Percentiles rank a stretch among this genome's conserved stretches.
Conservation (phyloP, 1,140 invertebrate species). For the Mercenaria mercenaria region DNA sequence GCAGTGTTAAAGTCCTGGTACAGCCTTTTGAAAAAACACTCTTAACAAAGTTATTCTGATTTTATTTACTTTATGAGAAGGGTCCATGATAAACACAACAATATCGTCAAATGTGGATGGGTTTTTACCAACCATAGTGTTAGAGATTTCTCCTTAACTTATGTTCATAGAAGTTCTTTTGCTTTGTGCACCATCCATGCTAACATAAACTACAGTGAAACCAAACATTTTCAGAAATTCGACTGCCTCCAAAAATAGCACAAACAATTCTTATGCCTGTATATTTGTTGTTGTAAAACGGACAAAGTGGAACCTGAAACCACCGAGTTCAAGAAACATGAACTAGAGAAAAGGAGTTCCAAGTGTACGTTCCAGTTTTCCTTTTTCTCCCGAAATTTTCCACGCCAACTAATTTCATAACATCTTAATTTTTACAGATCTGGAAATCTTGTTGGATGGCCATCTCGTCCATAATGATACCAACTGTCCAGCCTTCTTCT, state of each 20-base stretch:
- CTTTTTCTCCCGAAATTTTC: not conserved
- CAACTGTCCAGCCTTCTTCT: conserved; percentile 46
- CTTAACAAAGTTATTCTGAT: conserved; percentile 56
- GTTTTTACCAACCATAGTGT: conserved; percentile 27
- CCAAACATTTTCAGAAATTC: conserved; percentile 41
- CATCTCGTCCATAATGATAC: conserved; percentile 64
- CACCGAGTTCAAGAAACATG: conserved; percentile 62
- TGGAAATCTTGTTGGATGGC: conserved; percentile 43
- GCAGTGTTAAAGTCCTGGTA: conserved; percentile 7
- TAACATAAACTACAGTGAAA: conserved; percentile 17
- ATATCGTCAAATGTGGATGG: not conserved
- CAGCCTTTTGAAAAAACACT: not conserved
- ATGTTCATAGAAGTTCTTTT: conserved; percentile 62
- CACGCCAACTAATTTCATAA: conserved; percentile 34
- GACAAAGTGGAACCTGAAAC: conserved; percentile 64
- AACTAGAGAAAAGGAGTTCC: conserved; percentile 62
- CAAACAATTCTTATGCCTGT: conserved; percentile 48
- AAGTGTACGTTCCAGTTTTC: conserved; percentile 36
- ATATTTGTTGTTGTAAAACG: conserved; percentile 48
- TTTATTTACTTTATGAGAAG: conserved; percentile 59
- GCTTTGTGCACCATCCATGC: conserved; percentile 62
- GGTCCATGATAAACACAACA: conserved; percentile 67
- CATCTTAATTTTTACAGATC: not conserved
- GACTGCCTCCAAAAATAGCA: conserved; percentile 56
- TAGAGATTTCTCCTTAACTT: not conserved